phyloP scores from a whole-genome alignment of 2,797 vertebrate species.

The Dermochelys coriacea region DNA sequence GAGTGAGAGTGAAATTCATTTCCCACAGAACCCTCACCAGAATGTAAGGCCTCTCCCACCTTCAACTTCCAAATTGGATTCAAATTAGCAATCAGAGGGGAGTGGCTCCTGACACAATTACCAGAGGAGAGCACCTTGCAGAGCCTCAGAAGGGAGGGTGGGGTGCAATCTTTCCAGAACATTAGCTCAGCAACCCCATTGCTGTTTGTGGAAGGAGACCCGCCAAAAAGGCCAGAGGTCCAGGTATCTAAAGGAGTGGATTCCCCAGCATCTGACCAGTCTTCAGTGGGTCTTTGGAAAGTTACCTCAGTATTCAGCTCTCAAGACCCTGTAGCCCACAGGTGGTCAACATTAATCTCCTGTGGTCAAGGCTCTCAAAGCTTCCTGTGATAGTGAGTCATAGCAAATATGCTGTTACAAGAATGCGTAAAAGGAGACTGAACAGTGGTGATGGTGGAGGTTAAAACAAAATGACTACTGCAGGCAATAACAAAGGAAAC shows the following conservation, averaged over 20 bases:
- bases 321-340: not conserved
- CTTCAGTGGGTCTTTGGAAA: not conserved
- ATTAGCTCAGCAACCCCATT: not conserved
- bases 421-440: not conserved
- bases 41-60: not conserved
- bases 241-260: not conserved
- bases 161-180: not conserved
- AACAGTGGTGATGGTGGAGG: not conserved
- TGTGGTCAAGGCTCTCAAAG: not conserved
- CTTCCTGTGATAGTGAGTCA: not conserved
- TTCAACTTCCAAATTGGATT: not conserved
- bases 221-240: not conserved
- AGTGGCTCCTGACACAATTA: not conserved
- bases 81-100: not conserved
- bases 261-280: not conserved
- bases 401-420: not conserved
- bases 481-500: not conserved
- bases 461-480: not conserved
- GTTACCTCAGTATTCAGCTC: not conserved
- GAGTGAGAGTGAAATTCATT: not conserved
- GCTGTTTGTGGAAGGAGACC: not conserved
- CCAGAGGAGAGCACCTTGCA: not conserved
- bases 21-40: not conserved
- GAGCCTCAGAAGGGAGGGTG: not conserved
- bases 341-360: not conserved